Conservation (phyloP, 1,140 invertebrate species). For the Brachionus paranguensis region DNA sequence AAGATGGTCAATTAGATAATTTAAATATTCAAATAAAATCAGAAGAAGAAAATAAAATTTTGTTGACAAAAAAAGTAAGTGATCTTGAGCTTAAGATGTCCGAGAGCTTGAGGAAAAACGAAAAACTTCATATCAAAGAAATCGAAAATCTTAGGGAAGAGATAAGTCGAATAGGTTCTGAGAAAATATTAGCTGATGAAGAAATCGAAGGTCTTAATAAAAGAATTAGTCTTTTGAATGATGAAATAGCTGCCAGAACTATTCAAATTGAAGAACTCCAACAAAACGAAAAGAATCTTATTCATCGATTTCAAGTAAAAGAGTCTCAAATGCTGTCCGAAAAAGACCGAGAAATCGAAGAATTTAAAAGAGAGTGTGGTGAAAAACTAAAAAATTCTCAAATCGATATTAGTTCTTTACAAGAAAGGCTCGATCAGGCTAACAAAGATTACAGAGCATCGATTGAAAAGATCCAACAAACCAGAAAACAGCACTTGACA, state of each 20-base stretch:
- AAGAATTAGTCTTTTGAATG: neutral
- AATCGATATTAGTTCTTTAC: neutral
- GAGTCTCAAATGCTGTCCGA: neutral
- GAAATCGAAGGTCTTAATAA: neutral
- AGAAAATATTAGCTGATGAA: neutral
- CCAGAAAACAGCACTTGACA: neutral
- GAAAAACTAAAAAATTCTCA: neutral
- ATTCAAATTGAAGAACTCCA: neutral
- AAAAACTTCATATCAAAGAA: neutral
- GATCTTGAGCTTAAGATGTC: neutral
- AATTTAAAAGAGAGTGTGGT: neutral
- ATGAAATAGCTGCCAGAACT: neutral
- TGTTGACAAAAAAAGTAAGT: neutral
- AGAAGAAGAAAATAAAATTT: neutral
- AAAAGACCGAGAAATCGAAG: neutral
- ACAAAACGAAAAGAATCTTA: neutral
- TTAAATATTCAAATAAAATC: neutral
- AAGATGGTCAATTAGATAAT: neutral
- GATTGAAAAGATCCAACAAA: neutral
- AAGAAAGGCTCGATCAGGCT: neutral
- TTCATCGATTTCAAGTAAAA: neutral
- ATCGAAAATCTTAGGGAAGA: neutral
- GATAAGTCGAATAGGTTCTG: neutral
- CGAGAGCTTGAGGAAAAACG: neutral
- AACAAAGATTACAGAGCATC: neutral